phyloP scores from a whole-genome alignment of 2,797 vertebrate species.

The Amazonetta brasiliensis region DNA sequence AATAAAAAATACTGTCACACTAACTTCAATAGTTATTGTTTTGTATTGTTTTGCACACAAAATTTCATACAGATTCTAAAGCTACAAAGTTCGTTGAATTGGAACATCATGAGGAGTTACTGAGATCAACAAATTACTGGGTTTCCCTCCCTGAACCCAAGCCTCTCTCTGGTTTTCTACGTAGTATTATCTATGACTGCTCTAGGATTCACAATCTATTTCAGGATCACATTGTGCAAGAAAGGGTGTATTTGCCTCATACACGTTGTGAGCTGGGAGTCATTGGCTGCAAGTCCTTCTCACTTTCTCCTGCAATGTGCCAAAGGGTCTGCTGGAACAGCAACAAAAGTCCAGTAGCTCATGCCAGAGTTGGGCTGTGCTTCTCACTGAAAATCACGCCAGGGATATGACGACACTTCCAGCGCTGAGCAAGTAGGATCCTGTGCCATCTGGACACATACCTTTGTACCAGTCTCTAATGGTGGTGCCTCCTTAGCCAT shows the following conservation, averaged over 20 bases:
- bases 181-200: not conserved
- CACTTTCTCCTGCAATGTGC: not conserved
- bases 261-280: accelerated
- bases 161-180: not conserved
- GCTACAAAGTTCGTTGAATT: not conserved
- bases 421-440: not conserved
- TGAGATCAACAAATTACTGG: not conserved
- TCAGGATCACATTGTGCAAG: not conserved
- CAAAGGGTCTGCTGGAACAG: not conserved
- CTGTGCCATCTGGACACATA: not conserved
- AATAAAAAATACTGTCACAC: not conserved
- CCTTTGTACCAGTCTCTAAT: not conserved
- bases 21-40: not conserved
- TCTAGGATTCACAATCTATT: not conserved
- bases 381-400: not conserved
- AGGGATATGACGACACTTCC: not conserved
- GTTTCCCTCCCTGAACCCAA: not conserved
- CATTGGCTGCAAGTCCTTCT: not conserved
- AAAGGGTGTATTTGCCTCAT: not conserved
- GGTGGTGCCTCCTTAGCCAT: not conserved
- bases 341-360: not conserved
- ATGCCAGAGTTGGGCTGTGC: not conserved
- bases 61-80: not conserved
- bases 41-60: not conserved
- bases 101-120: not conserved